Conservation (phyloP, 2,113 vertebrate species). For the Tetraodon nigroviridis region DNA sequence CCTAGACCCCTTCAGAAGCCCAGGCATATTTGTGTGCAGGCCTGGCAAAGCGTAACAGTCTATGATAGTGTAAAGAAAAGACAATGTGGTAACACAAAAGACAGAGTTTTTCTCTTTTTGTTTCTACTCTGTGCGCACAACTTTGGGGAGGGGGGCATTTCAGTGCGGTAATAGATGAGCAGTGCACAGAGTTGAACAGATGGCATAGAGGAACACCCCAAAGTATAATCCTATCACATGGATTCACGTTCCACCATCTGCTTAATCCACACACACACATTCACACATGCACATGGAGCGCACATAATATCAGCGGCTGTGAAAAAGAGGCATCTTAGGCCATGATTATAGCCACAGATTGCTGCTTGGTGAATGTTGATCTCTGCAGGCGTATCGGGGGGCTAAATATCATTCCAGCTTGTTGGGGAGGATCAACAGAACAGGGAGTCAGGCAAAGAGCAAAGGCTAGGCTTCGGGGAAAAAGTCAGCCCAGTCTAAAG, state of each 20-base stretch:
- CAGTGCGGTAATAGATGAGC: conserved; percentile 66
- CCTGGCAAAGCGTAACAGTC: conserved; percentile 11
- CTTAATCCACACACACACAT: conserved; percentile 79
- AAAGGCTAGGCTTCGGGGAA: conserved; percentile 68
- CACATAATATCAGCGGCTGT: conserved; percentile 85
- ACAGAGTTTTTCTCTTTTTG: conserved; percentile 17
- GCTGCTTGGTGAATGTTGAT: conserved; percentile 83
- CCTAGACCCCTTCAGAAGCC: too few species aligned
- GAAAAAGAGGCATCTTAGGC: conserved; percentile 83
- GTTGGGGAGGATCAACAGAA: conserved; percentile 67
- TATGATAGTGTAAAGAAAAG: conserved; percentile 7
- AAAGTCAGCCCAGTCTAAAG: conserved; percentile 75
- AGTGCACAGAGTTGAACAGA: conserved; percentile 79
- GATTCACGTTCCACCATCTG: conserved; percentile 95
- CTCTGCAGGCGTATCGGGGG: conserved; percentile 72
- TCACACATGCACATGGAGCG: conserved; percentile 50
- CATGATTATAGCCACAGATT: conserved; percentile 89
- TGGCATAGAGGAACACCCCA: conserved; percentile 87
- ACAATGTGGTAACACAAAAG: conserved; percentile 11
- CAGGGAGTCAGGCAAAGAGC: conserved; percentile 65
- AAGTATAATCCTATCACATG: conserved; percentile 97
- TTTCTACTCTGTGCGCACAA: conserved; percentile 39
- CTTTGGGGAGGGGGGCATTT: conserved; percentile 61
- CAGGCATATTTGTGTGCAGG: too few species aligned
- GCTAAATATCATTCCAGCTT: conserved; percentile 80